Conservation (phyloP, 2,113 vertebrate genomes). For the Chaetorhynchus papuensis region DNA sequence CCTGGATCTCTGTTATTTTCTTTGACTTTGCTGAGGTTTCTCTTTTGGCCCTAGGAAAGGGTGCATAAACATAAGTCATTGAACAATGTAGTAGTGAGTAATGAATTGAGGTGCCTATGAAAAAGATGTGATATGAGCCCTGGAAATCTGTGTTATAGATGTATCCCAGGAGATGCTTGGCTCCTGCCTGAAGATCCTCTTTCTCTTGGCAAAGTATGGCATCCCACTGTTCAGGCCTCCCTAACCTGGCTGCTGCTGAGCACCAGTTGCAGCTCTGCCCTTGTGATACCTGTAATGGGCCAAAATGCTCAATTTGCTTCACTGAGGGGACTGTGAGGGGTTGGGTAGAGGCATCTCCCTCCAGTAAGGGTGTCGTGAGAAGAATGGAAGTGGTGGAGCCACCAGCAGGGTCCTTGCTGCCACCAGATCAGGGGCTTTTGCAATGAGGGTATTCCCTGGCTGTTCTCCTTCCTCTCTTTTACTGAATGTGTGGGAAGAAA, state of each 20-base stretch:
- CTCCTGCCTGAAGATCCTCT: neutral
- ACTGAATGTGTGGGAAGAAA: neutral
- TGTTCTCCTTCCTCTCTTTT: neutral
- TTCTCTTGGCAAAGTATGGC: neutral
- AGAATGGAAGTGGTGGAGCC: neutral
- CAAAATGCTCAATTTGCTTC: neutral
- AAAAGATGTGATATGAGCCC: neutral
- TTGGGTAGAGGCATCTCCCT: neutral
- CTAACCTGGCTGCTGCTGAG: neutral
- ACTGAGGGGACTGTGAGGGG: neutral
- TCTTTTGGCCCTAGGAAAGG: slow-evolving; percentile 76
- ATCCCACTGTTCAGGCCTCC: neutral
- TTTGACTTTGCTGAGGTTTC: slow-evolving; percentile 81
- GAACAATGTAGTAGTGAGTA: neutral
- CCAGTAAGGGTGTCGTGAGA: neutral
- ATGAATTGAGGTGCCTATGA: neutral
- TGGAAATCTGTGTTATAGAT: neutral
- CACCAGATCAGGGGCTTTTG: neutral
- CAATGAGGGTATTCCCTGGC: neutral
- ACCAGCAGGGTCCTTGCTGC: neutral
- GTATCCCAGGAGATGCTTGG: neutral
- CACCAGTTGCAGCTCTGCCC: neutral
- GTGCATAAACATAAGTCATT: neutral
- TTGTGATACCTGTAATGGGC: neutral
- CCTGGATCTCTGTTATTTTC: slow-evolving; percentile 78